Evolutionary conservation across 2,113 vertebrate species (phyloP).

Genomic region (Procapra przewalskii): DNA sequence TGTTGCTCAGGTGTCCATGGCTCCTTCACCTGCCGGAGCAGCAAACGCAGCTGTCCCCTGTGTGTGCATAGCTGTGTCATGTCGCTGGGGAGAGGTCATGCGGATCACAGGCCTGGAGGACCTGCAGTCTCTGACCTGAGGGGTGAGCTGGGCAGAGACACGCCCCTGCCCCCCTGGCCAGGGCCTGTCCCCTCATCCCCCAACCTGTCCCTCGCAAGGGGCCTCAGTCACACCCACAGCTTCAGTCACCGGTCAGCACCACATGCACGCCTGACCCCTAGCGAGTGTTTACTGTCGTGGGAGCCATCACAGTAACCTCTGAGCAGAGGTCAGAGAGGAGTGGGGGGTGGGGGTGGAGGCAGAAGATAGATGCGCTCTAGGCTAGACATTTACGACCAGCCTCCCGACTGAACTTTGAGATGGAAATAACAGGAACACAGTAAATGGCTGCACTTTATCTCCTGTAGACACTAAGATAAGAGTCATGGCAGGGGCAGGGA

Average conservation of each 20-base stretch:
- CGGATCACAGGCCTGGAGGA: not conserved
- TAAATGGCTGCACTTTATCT: not conserved
- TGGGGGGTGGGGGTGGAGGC: not conserved
- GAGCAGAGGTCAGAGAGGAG: not conserved
- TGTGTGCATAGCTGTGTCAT: rapidly evolving
- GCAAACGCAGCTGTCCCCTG: not conserved
- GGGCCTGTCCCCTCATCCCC: no score
- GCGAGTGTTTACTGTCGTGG: rapidly evolving
- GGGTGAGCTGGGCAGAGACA: not conserved
- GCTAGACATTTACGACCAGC: not conserved
- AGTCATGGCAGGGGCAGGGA: not conserved
- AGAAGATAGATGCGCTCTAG: not conserved
- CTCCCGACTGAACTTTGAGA: not conserved
- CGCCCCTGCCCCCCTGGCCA: no score
- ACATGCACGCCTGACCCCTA: not conserved
- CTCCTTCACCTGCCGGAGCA: not conserved
- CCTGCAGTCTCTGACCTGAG: not conserved
- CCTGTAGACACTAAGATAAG: not conserved
- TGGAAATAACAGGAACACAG: not conserved
- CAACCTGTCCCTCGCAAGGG: not conserved
- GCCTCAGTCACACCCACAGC: not conserved
- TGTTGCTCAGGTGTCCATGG: not conserved
- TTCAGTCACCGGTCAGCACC: not conserved
- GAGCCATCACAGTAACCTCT: not conserved
- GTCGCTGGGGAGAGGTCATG: rapidly evolving